Conservation (phyloP, 92 coral and sea anemone species). For the Nematostella vectensis region DNA sequence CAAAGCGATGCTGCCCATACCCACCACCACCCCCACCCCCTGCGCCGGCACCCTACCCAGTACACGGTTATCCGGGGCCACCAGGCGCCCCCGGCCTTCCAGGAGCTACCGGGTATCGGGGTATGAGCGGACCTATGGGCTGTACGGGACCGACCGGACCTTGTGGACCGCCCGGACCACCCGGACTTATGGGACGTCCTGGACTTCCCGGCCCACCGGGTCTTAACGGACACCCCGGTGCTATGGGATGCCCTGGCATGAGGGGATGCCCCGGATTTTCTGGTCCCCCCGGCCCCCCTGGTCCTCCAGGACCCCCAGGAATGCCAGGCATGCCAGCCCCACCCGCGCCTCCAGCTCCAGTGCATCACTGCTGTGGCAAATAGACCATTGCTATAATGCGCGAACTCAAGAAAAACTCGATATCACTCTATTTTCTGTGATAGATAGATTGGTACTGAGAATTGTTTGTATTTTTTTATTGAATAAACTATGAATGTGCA, state of each 20-base stretch:
- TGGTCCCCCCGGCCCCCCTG: constrained; percentile 3
- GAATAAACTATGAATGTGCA: too few relatives aligned
- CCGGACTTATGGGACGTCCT: constrained; percentile 1
- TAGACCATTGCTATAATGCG: too few relatives aligned
- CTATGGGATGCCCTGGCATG: neutral
- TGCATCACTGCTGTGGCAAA: constrained; percentile 30
- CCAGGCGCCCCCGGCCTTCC: neutral
- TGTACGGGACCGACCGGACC: neutral
- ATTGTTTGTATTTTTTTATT: too few relatives aligned
- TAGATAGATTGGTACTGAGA: too few relatives aligned
- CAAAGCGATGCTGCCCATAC: neutral
- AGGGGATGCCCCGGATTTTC: neutral
- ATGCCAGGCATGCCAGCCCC: constrained; percentile 52
- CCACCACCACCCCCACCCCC: constrained; percentile 8
- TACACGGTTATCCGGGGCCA: constrained; percentile 1
- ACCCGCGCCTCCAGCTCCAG: constrained; percentile 41
- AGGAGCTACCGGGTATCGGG: constrained; percentile 1
- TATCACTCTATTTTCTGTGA: too few relatives aligned
- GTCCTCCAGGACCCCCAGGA: constrained; percentile 51
- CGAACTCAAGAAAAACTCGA: neutral
- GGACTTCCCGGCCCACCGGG: constrained; percentile 2
- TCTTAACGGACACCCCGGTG: neutral
- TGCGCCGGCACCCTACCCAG: neutral
- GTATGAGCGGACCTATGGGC: neutral
- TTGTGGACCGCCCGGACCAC: constrained; percentile 6